Conservation (phyloP, 2,113 vertebrate genomes). For the Otis tarda region DNA sequence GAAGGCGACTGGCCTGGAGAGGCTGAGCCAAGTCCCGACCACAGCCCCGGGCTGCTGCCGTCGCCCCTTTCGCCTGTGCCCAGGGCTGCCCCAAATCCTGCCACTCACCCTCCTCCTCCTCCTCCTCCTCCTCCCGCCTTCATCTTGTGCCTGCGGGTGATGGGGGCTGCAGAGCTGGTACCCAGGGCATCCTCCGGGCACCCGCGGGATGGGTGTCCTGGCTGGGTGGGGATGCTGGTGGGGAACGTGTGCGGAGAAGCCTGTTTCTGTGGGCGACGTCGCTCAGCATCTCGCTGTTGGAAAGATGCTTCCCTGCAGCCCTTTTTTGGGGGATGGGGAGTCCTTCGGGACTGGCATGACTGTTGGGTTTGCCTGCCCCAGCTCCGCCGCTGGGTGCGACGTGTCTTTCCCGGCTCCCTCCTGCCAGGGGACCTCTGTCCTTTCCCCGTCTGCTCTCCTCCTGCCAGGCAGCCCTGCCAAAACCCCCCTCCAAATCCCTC, state of each 20-base stretch:
- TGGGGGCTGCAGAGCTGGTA: background rate
- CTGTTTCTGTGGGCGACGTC: background rate
- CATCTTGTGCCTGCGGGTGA: rapidly evolving
- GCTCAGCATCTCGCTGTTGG: background rate
- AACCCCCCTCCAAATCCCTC: background rate
- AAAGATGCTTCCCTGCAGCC: background rate
- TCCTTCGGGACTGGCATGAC: background rate
- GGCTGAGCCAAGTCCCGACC: background rate
- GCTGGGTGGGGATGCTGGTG: rapidly evolving
- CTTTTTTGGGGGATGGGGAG: too few relatives aligned
- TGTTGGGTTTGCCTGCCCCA: background rate
- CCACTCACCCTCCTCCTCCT: background rate
- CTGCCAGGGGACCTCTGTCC: background rate
- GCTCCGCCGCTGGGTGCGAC: background rate
- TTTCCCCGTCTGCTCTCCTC: background rate
- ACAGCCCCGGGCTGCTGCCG: background rate
- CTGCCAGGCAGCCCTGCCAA: background rate
- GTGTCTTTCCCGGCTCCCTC: background rate
- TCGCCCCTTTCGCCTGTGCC: background rate
- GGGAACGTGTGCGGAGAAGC: background rate
- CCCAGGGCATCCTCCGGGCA: background rate
- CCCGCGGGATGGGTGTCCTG: rapidly evolving
- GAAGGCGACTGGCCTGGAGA: background rate
- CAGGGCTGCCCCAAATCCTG: background rate
- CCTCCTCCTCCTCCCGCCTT: background rate